Evolutionary conservation across 1,140 invertebrate species (phyloP), one percentile per base, ranked within the genome.

Genomic region (Drosophila cardini): DNA sequence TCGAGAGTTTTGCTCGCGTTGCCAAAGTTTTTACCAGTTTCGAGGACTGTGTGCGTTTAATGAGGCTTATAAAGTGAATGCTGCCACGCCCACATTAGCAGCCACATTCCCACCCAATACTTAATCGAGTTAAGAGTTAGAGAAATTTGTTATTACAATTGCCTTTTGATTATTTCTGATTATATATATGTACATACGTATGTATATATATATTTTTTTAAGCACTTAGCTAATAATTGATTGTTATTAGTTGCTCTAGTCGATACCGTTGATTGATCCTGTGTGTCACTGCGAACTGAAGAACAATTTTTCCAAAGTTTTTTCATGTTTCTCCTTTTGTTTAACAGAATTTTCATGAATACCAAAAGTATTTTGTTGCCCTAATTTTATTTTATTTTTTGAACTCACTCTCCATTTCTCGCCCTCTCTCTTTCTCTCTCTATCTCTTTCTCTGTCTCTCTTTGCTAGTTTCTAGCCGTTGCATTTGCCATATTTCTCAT

Each of bases 141-240:
- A n/a, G 7, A 40, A n/a, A 26, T 15, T 21, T 45, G 11, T 26
- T 16, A 50, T 57, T 50, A 52, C 26, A 64, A 56, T 57, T 34
- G 36, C 62, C 26, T n/a, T 18, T 3, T 26, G 38, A 68, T 69
- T 60, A 81, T n/a, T n/a, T n/a, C n/a, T n/a, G n/a, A n/a, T n/a
- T n/a, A n/a, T n/a, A n/a, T n/a, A n/a, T n/a, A n/a, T n/a, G n/a
- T n/a, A n/a, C n/a, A n/a, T n/a, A n/a, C n/a, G n/a, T n/a, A n/a
- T n/a, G n/a, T n/a, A n/a, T n/a, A n/a, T n/a, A n/a, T n/a, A n/a
- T n/a, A n/a, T n/a, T n/a, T n/a, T n/a, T n/a, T n/a, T n/a, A n/a
- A n/a, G n/a, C n/a, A n/a, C n/a, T n/a, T n/a, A 81, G 83, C 68
- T 71, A 87, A 82, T 79, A 86, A 86, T 87, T 76, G 83, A 87